A percentile compares a stretch with the other conserved stretches of the same genome.
Conservation (phyloP, 2,113 vertebrate genomes). For the Nannospalax galili region DNA sequence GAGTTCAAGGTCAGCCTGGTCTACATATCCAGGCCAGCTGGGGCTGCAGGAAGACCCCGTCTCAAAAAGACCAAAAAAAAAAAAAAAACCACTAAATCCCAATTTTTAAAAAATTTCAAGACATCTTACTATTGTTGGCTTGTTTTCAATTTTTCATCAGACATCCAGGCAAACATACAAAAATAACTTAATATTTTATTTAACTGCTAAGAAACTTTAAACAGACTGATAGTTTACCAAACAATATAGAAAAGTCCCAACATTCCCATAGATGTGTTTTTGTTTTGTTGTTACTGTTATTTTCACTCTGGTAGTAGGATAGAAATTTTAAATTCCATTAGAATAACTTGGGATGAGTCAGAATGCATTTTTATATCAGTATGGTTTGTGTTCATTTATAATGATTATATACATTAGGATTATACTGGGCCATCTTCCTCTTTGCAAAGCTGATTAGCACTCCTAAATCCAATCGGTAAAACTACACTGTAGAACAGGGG, state of each 20-base stretch:
- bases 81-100: too few species aligned
- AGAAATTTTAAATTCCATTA: constrained; percentile 9
- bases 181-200: constrained; percentile 64
- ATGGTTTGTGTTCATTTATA: background rate
- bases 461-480: background rate
- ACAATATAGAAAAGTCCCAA: background rate
- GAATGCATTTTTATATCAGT: background rate
- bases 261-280: background rate
- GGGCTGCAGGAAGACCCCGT: too few species aligned
- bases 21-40: too few species aligned
- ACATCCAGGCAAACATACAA: constrained; percentile 20
- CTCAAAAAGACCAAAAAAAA: too few species aligned
- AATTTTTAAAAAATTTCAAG: constrained; percentile 15
- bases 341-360: background rate
- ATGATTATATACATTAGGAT: background rate
- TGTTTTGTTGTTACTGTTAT: background rate
- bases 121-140: constrained; percentile 25
- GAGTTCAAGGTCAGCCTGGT: too few species aligned
- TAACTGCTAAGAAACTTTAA: constrained; percentile 59
- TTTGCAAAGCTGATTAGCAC: background rate
- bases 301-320: background rate
- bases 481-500: background rate
- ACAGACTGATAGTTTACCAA: constrained; percentile 52
- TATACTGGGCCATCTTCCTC: background rate
- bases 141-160: constrained; percentile 34